These are phyloP conservation scores for Artemia franciscana DNA, from an alignment of 1,140 invertebrate genomes.

Conservation along the genomic window DNA sequence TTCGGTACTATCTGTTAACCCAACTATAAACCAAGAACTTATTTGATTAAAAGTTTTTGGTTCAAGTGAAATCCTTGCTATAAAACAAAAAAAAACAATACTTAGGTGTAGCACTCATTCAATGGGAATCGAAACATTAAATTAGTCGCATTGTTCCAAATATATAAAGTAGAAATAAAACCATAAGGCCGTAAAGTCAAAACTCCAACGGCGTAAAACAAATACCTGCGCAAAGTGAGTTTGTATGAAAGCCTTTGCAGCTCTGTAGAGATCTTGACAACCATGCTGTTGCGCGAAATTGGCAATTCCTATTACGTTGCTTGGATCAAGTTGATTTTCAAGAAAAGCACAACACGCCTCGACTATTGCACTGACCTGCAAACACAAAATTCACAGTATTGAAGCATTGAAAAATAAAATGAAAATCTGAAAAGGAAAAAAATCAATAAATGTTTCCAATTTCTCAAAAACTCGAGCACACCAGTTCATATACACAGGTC, in stretches of 20 bases:
- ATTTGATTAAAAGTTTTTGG: not conserved
- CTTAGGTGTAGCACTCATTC: too few species aligned
- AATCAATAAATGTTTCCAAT: not conserved
- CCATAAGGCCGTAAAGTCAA: too few species aligned
- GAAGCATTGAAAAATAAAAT: not conserved
- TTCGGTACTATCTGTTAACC: too few species aligned
- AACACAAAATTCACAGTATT: conserved; percentile 11
- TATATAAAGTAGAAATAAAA: too few species aligned
- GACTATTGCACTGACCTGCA: conserved; percentile 58
- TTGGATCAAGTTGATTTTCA: conserved; percentile 70
- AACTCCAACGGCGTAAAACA: too few species aligned
- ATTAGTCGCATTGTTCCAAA: too few species aligned
- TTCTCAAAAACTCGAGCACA: too few species aligned
- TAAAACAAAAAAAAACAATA: too few species aligned
- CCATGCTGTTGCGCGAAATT: conserved; percentile 77
- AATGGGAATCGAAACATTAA: too few species aligned
- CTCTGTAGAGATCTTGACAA: conserved; percentile 52
- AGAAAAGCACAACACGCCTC: conserved; percentile 72
- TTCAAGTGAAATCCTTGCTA: not conserved
- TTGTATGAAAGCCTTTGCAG: conserved; percentile 69
- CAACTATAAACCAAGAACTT: too few species aligned
- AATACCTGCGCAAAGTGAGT: conserved; percentile 69
- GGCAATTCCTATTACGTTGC: conserved; percentile 74
- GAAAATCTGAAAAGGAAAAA: not conserved
- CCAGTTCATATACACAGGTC: too few species aligned